Evolutionary conservation across 2,797 vertebrate species (phyloP).

Genomic region (Premnoplex brunnescens): DNA sequence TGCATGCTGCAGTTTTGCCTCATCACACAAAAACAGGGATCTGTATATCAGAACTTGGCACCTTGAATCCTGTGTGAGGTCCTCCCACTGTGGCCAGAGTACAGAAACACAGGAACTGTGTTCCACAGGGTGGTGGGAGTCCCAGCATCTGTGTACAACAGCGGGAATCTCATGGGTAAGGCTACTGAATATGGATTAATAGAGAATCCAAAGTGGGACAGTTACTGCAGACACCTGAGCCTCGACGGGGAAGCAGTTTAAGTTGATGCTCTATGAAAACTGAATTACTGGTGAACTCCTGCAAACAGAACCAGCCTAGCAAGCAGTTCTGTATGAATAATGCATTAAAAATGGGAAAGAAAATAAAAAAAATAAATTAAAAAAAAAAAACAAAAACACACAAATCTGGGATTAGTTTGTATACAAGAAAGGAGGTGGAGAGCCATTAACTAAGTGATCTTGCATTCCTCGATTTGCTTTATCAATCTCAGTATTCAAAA

Average conservation of each 20-base stretch:
- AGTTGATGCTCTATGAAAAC: background rate
- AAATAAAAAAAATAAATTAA: too few relatives aligned
- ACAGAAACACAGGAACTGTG: fast-evolving
- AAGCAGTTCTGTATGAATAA: background rate
- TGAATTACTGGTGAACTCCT: background rate
- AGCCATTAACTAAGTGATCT: background rate
- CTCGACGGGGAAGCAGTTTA: background rate
- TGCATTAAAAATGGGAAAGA: background rate
- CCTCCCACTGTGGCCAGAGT: fast-evolving
- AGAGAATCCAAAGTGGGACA: background rate
- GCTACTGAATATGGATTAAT: background rate
- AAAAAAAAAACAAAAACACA: too few relatives aligned
- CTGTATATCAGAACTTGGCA: fast-evolving
- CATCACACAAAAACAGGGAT: background rate
- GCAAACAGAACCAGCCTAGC: background rate
- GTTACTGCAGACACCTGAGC: background rate
- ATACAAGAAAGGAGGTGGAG: background rate
- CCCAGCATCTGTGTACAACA: background rate
- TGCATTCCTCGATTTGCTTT: background rate
- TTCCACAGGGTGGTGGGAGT: background rate
- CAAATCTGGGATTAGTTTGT: background rate
- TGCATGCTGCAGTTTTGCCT: background rate
- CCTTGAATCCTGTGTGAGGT: fast-evolving
- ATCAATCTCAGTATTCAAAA: conserved; percentile 16
- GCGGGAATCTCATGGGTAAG: background rate